These are phyloP conservation scores for Drosophila atripex DNA, from an alignment of 2,888 invertebrate genomes.

Conservation along the genomic window DNA sequence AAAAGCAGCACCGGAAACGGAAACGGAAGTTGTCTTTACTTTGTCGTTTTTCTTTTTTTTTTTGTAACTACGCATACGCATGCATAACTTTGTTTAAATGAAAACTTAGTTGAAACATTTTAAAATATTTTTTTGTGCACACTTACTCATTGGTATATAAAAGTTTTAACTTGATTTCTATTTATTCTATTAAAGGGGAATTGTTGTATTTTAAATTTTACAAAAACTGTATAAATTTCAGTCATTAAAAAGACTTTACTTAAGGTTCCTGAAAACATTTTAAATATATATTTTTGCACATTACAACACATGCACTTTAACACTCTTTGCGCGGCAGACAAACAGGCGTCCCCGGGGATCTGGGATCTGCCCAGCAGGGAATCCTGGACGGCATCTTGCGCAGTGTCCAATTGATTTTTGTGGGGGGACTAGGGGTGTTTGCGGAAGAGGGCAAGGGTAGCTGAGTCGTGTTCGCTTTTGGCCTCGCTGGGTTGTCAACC, in stretches of 20 bases:
- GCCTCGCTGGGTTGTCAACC: constrained; percentile 32
- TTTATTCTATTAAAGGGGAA: no score
- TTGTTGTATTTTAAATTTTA: background rate
- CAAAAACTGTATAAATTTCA: background rate
- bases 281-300: background rate
- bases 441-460: background rate
- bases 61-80: constrained; percentile 15
- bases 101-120: background rate
- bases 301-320: background rate
- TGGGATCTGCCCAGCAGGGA: constrained; percentile 13
- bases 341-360: constrained; percentile 21
- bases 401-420: constrained; percentile 50
- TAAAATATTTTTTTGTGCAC: background rate
- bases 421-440: constrained; percentile 6
- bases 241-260: background rate
- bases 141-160: background rate
- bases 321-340: constrained; percentile 20
- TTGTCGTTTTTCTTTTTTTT: constrained; percentile 3
- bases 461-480: constrained; percentile 6
- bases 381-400: constrained; percentile 33
- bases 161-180: no score
- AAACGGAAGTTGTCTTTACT: constrained; percentile 44
- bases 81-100: constrained; percentile 22
- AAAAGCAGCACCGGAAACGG: constrained; percentile 37
- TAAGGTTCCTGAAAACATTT: background rate